phyloP scores from a whole-genome alignment of 1,140 invertebrate genomes.

The Cotesia typhae region DNA sequence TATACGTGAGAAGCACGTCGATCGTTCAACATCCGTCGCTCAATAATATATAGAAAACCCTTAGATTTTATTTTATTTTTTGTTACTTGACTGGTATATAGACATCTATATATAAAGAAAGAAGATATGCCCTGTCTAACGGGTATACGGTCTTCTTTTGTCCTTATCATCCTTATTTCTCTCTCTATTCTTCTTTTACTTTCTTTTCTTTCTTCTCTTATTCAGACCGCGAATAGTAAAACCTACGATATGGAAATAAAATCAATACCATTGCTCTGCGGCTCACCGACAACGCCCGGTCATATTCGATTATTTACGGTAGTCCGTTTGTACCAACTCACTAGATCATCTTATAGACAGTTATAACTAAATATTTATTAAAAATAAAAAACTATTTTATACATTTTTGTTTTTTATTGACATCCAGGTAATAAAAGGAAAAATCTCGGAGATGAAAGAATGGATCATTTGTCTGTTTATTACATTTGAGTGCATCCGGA shows the following conservation, averaged over 20 bases:
- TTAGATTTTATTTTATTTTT: conserved; percentile 45
- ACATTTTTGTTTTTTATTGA: background rate
- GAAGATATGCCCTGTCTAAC: conserved; percentile 6
- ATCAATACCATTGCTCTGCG: conserved; percentile 65
- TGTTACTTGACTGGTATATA: conserved; percentile 23
- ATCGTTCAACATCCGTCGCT: conserved; percentile 64
- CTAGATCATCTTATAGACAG: conserved; percentile 17
- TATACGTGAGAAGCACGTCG: conserved; percentile 63
- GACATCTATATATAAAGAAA: background rate
- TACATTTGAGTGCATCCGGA: conserved; percentile 53
- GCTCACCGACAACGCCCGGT: conserved; percentile 54
- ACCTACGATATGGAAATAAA: conserved; percentile 62
- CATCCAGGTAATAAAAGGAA: conserved; percentile 6
- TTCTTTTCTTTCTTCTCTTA: conserved; percentile 33
- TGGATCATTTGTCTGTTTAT: conserved; percentile 46
- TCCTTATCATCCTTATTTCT: conserved; percentile 19
- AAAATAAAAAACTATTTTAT: background rate
- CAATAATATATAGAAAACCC: conserved; percentile 56
- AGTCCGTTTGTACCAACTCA: conserved; percentile 32
- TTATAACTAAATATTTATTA: no score
- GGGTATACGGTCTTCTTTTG: background rate
- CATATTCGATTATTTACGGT: conserved; percentile 54
- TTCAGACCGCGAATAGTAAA: conserved; percentile 32
- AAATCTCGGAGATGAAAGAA: background rate
- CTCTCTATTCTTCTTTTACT: conserved; percentile 32